These are phyloP conservation scores for Leptinotarsa defecta DNA, from an alignment of 1,140 invertebrate species.

Conservation along the genomic window DNA sequence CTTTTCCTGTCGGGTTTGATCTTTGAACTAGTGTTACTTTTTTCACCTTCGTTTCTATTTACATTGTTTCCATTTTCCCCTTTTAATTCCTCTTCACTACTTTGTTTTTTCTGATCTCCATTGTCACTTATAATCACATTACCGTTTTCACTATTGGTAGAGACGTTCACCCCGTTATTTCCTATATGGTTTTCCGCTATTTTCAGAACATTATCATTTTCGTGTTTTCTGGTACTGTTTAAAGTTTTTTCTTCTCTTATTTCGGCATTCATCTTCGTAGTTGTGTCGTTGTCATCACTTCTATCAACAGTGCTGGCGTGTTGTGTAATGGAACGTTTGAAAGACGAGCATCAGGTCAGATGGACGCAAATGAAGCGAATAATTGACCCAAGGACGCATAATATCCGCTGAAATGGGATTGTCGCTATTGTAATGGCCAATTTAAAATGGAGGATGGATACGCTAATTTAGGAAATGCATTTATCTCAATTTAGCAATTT, in stretches of 20 bases:
- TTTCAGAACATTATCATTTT: no score
- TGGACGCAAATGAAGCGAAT: constrained; percentile 21
- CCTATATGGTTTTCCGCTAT: no score
- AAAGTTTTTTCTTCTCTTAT: no score
- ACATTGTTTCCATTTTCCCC: not conserved
- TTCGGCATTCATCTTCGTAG: not conserved
- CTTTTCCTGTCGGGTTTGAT: not conserved
- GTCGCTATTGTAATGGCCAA: constrained; percentile 25
- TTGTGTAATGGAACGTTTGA: not conserved
- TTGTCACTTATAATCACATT: not conserved
- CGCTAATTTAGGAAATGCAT: constrained; percentile 27
- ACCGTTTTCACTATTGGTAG: not conserved
- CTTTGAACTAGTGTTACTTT: not conserved
- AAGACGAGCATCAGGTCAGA: not conserved
- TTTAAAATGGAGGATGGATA: constrained; percentile 25
- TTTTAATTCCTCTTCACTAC: not conserved
- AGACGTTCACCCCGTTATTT: no score
- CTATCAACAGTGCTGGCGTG: not conserved
- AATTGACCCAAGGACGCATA: constrained; percentile 23
- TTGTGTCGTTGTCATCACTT: not conserved
- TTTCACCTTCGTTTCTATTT: not conserved
- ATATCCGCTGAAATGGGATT: constrained; percentile 24
- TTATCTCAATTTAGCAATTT: constrained; percentile 19
- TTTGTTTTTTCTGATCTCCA: not conserved
- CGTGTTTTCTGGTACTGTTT: no score